phyloP scores from a whole-genome alignment of 2,113 vertebrate species.

The Gobius niger region DNA sequence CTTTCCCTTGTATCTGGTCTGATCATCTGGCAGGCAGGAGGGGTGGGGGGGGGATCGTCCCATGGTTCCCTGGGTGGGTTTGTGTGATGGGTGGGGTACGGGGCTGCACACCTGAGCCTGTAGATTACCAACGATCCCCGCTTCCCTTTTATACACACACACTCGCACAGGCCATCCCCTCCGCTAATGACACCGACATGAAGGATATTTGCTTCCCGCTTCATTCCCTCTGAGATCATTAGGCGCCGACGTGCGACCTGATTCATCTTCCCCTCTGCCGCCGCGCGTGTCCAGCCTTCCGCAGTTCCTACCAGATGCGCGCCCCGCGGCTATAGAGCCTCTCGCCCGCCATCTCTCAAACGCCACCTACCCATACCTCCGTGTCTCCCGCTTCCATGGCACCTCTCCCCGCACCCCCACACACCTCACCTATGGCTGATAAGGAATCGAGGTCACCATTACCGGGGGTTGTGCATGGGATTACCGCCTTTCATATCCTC shows the following conservation, averaged over 20 bases:
- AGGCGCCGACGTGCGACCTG: constrained; percentile 57
- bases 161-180: constrained; percentile 32
- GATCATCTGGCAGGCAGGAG: constrained; percentile 61
- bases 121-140: constrained; percentile 51
- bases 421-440: constrained; percentile 45
- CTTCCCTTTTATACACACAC: constrained; percentile 23
- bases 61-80: constrained; percentile 42
- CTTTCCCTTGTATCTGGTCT: constrained; percentile 63
- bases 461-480: constrained; percentile 39
- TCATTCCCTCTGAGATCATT: constrained; percentile 66
- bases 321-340: constrained; percentile 54
- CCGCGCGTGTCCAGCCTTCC: constrained; percentile 56
- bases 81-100: constrained; percentile 35
- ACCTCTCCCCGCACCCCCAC: constrained; percentile 18
- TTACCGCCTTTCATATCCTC: constrained; percentile 33
- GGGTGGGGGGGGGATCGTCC: constrained; percentile 50
- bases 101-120: constrained; percentile 66
- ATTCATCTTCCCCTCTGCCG: constrained; percentile 65
- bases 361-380: constrained; percentile 23
- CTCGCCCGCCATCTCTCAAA: constrained; percentile 54
- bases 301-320: constrained; percentile 69
- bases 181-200: constrained; percentile 66
- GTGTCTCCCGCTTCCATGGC: constrained; percentile 50
- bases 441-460: constrained; percentile 55
- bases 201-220: constrained; percentile 51